Conservation (phyloP, 2,888 invertebrate species). For the Apocheima hispidaria region DNA sequence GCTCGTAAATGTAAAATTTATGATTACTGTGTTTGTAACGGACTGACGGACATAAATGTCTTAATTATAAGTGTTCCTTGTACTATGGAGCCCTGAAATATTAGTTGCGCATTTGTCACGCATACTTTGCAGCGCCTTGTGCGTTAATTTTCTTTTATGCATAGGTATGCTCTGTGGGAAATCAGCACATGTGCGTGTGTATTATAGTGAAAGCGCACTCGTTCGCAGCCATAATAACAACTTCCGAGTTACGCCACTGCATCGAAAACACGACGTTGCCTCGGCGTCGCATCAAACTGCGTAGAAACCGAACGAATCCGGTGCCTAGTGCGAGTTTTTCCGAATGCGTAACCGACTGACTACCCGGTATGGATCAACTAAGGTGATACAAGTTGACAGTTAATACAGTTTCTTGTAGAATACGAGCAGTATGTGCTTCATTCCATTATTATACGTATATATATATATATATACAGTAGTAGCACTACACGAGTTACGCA, state of each 20-base stretch:
- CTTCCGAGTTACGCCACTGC: constrained; percentile 37
- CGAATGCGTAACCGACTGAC: constrained; percentile 6
- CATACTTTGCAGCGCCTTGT: constrained; percentile 7
- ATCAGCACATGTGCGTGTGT: constrained; percentile 33
- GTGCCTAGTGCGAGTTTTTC: too few relatives aligned
- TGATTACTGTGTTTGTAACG: too few relatives aligned
- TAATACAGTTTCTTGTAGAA: background rate
- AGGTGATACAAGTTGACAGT: constrained; percentile 2
- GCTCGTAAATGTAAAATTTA: too few relatives aligned
- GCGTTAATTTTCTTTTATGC: constrained; percentile 25
- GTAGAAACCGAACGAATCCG: constrained; percentile 16
- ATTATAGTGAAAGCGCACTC: constrained; percentile 35
- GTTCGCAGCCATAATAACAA: constrained; percentile 29
- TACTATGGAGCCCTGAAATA: background rate
- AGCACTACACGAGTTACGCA: constrained; percentile 29
- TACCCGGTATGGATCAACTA: background rate
- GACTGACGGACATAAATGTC: too few relatives aligned
- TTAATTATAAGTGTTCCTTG: too few relatives aligned
- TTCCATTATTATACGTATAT: background rate
- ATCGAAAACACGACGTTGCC: background rate
- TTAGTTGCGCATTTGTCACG: constrained; percentile 10
- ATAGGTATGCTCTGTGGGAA: constrained; percentile 26
- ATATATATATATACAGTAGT: too few relatives aligned
- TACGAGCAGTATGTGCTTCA: background rate
- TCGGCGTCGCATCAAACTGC: constrained; percentile 7